Conservation (phyloP, 2,113 vertebrate genomes). For the Psammodynastes pulverulentus region DNA sequence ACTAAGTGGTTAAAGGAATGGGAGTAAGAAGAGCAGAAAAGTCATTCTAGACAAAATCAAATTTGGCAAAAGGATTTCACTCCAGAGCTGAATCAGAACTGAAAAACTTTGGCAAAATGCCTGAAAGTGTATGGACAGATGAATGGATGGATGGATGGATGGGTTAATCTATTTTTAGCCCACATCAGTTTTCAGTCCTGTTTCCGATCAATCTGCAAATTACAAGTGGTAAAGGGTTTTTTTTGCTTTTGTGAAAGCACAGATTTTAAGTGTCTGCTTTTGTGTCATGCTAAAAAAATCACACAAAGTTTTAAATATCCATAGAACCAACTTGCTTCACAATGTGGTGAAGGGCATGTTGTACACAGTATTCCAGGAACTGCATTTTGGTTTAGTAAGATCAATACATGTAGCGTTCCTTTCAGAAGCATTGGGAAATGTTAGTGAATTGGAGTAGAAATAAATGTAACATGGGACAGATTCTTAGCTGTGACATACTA, state of each 20-base stretch:
- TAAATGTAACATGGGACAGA: constrained; percentile 41
- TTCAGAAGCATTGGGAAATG: constrained; percentile 42
- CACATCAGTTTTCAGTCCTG: not conserved
- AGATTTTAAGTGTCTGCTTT: not conserved
- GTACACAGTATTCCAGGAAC: not conserved
- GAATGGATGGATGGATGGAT: not conserved
- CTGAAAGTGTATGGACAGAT: not conserved
- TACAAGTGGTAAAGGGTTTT: not conserved
- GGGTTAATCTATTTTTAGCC: not conserved
- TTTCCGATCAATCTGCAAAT: not conserved
- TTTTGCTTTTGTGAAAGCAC: not conserved
- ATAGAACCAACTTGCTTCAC: not conserved
- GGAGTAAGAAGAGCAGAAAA: not conserved
- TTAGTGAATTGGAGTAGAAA: constrained; percentile 43
- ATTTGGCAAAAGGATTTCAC: not conserved
- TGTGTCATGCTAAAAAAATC: not conserved
- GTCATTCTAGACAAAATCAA: not conserved
- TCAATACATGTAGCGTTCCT: constrained; percentile 35
- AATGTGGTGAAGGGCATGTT: not conserved
- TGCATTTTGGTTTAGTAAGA: not conserved
- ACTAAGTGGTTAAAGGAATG: not conserved
- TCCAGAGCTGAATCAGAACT: not conserved
- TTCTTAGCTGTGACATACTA: constrained; percentile 58
- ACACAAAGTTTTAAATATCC: not conserved
- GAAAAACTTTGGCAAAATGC: not conserved